Evolutionary conservation across 2,797 vertebrate genomes (phyloP).

Genomic region (Tapirus indicus): DNA sequence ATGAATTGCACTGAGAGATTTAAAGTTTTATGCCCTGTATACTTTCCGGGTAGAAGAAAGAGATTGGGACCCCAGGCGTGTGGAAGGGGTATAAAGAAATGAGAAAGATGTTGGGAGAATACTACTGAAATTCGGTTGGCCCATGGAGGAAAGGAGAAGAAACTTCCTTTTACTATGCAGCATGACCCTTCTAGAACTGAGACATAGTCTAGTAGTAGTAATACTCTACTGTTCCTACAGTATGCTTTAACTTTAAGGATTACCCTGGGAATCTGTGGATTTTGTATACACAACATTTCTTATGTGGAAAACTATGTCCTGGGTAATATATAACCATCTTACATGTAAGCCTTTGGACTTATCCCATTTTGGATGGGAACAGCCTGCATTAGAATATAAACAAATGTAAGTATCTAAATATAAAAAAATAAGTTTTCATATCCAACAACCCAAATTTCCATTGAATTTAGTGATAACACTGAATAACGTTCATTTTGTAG

Average conservation of each 20-base stretch:
- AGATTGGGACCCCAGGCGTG: neutral
- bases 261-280: neutral
- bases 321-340: neutral
- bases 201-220: neutral
- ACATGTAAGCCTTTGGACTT: neutral
- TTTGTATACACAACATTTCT: neutral
- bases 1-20: neutral
- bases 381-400: neutral
- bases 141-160: neutral
- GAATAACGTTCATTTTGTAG: neutral
- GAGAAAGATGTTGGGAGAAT: neutral
- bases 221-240: neutral
- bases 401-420: neutral
- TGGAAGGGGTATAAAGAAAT: neutral
- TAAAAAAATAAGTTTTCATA: conserved; percentile 17
- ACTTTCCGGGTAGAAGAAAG: neutral
- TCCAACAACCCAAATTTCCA: neutral
- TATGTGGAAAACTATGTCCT: neutral
- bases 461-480: conserved; percentile 14
- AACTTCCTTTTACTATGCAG: neutral
- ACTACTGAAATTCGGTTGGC: neutral
- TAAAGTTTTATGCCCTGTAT: neutral
- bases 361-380: neutral
- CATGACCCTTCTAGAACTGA: neutral
- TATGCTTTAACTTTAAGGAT: neutral